Conservation (phyloP, 2,797 vertebrate genomes). For the Lacerta bilineata region DNA sequence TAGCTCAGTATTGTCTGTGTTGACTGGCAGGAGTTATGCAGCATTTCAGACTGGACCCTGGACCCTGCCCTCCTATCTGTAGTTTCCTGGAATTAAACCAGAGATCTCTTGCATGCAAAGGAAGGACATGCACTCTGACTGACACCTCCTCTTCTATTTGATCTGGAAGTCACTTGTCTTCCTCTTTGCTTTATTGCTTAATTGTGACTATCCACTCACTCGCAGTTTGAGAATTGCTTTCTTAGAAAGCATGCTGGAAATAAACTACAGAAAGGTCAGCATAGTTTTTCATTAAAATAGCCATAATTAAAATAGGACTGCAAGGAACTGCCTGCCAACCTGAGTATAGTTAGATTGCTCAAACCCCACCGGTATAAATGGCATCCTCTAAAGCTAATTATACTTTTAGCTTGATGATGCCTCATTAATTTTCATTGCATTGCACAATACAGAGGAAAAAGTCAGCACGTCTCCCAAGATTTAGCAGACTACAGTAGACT, state of each 20-base stretch:
- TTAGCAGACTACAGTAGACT: not conserved
- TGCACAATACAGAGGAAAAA: constrained; percentile 12
- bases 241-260: not conserved
- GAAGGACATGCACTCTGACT: no score
- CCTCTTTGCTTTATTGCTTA: not conserved
- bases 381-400: constrained; percentile 5
- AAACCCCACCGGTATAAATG: not conserved
- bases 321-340: not conserved
- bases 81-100: no score
- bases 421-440: not conserved
- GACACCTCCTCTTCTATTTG: not conserved
- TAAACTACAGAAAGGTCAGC: not conserved
- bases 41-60: no score
- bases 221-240: not conserved
- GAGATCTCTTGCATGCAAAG: no score
- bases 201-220: not conserved
- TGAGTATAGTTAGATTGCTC: not conserved
- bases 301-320: constrained; percentile 5
- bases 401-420: not conserved
- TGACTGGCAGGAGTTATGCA: no score
- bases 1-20: no score
- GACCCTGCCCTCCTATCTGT: no score
- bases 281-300: constrained; percentile 18
- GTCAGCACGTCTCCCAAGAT: not conserved
- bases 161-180: not conserved